These are phyloP conservation scores for Phrynocephalus vlangalii DNA, from an alignment of 2,797 vertebrate species.

Conservation along the genomic window DNA sequence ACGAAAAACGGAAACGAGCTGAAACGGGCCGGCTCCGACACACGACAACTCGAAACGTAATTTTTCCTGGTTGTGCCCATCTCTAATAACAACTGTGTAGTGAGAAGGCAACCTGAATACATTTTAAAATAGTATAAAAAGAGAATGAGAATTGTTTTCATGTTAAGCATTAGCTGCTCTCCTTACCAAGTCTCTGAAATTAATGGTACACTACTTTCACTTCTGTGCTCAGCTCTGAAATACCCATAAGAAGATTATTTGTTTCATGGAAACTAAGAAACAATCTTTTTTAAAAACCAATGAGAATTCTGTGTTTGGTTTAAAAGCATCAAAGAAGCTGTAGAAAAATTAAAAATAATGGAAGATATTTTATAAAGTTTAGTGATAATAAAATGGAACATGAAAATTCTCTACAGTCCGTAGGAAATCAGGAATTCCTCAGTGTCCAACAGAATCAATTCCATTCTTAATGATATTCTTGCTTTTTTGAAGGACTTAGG, in stretches of 20 bases:
- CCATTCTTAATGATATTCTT: too few species aligned
- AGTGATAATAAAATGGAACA: neutral
- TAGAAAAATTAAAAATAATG: neutral
- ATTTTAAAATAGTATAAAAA: constrained; percentile 8
- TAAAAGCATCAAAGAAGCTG: neutral
- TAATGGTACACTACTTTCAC: neutral
- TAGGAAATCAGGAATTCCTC: neutral
- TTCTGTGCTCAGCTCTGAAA: neutral
- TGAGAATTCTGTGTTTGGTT: neutral
- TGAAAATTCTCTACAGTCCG: neutral
- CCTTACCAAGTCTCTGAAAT: neutral
- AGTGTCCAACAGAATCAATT: too few species aligned
- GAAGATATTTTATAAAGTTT: neutral
- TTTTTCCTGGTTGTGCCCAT: too few species aligned
- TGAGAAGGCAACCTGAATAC: constrained; percentile 7
- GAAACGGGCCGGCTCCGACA: too few species aligned
- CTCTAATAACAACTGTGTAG: constrained; percentile 18
- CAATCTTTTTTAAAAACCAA: neutral
- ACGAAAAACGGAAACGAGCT: too few species aligned
- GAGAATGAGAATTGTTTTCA: neutral
- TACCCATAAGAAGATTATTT: constrained; percentile 11
- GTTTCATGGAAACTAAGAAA: neutral
- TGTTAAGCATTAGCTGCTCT: neutral
- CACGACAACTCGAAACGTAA: too few species aligned
- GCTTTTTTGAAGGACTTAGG: too few species aligned